Evolutionary conservation across 2,113 vertebrate genomes (phyloP).

Genomic region (Vulpes vulpes): DNA sequence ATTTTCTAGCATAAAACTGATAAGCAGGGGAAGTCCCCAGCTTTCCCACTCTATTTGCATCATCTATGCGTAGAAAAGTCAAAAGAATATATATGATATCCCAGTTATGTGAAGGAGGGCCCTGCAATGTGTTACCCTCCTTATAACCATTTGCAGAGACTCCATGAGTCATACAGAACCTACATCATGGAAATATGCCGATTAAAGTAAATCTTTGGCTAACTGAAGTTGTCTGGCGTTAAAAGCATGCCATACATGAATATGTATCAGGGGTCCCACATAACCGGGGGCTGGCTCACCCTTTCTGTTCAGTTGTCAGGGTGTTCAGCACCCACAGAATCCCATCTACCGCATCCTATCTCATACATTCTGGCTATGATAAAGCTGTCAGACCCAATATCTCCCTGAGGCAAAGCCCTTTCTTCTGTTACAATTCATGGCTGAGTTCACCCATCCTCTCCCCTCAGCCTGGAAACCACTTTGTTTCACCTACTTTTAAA

Average conservation of each 20-base stretch:
- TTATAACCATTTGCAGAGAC: not conserved
- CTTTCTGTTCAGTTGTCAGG: not conserved
- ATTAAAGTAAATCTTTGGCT: not conserved
- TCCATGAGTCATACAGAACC: not conserved
- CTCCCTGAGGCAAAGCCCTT: not conserved
- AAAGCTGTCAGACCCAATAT: not conserved
- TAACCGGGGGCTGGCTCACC: not conserved
- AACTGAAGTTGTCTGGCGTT: not conserved
- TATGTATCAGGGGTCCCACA: not conserved
- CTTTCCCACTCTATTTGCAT: not conserved
- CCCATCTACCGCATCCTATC: no score
- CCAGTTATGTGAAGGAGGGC: not conserved
- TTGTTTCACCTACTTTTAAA: not conserved
- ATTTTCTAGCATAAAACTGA: conserved; percentile 2
- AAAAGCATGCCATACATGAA: not conserved
- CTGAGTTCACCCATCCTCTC: not conserved
- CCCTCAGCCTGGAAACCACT: not conserved
- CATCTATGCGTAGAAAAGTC: not conserved
- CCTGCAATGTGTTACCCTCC: not conserved
- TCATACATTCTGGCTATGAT: not conserved
- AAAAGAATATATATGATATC: not conserved
- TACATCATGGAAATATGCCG: not conserved
- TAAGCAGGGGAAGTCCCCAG: not conserved
- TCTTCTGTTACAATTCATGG: not conserved
- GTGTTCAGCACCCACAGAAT: accelerated